Evolutionary conservation across 2,113 vertebrate species (phyloP).

Genomic region (Ophthalmotilapia sp.): DNA sequence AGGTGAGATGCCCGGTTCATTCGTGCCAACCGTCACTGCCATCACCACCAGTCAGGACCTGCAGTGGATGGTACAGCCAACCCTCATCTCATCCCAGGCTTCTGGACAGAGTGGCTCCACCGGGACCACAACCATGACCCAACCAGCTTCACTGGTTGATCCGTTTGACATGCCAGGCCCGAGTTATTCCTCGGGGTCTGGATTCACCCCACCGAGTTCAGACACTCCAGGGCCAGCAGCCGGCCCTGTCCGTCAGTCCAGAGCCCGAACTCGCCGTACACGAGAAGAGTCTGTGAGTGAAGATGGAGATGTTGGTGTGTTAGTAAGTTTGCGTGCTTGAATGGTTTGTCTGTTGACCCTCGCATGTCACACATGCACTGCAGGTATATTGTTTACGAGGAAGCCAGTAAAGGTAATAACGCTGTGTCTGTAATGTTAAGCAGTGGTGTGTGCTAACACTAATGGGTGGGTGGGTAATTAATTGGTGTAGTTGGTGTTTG

Average conservation of each 20-base stretch:
- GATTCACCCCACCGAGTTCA: slow-evolving; percentile 66
- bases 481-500: not conserved
- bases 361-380: not conserved
- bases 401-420: not conserved
- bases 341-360: slow-evolving; percentile 29
- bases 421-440: not conserved
- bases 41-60: slow-evolving; percentile 96
- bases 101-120: slow-evolving; percentile 77
- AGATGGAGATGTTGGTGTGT: slow-evolving; percentile 72
- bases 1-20: slow-evolving; percentile 92
- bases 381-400: not conserved
- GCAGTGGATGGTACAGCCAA: slow-evolving; percentile 96
- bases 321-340: slow-evolving; percentile 66
- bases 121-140: slow-evolving; percentile 70
- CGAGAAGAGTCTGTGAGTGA: slow-evolving; percentile 87
- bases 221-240: slow-evolving; percentile 69
- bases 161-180: slow-evolving; percentile 89
- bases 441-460: not conserved
- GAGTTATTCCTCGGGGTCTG: slow-evolving; percentile 79
- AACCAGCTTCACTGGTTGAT: slow-evolving; percentile 76
- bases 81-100: slow-evolving; percentile 91
- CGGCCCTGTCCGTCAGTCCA: slow-evolving; percentile 71
- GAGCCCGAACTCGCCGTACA: slow-evolving; percentile 78
- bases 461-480: not conserved
- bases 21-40: slow-evolving; percentile 94